phyloP scores from a whole-genome alignment of 2,113 vertebrate genomes.

The Lampris incognitus region DNA sequence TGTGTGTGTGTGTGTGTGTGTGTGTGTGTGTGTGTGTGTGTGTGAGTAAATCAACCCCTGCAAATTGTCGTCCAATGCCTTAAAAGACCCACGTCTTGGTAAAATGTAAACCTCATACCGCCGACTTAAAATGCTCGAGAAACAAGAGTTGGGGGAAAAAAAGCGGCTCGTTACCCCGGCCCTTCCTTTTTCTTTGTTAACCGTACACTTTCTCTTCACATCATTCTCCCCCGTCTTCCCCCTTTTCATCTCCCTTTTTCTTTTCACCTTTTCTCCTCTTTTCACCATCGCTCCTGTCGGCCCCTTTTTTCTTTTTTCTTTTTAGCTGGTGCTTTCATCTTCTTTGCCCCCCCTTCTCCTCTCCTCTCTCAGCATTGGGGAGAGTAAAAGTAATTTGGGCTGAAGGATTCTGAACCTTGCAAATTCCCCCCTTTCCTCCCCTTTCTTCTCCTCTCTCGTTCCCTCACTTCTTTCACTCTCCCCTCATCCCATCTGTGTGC shows the following conservation, averaged over 20 bases:
- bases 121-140: too few relatives aligned
- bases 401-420: too few relatives aligned
- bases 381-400: too few relatives aligned
- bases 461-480: conserved; percentile 44
- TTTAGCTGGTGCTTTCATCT: not conserved
- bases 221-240: not conserved
- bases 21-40: conserved; percentile 5
- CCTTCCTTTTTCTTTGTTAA: not conserved
- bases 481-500: not conserved
- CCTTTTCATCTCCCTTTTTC: too few relatives aligned
- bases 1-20: conserved; percentile 8
- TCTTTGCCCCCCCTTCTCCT: conserved; percentile 9
- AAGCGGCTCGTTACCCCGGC: not conserved
- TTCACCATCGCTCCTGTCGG: not conserved
- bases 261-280: not conserved
- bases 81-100: too few relatives aligned
- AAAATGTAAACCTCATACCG: too few relatives aligned
- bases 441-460: conserved; percentile 31
- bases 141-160: too few relatives aligned
- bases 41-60: too few relatives aligned
- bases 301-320: not conserved
- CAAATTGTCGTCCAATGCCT: too few relatives aligned
- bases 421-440: not conserved
- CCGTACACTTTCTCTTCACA: not conserved
- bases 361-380: not conserved